These are phyloP conservation scores for Dusona sp. DNA, from an alignment of 2,888 invertebrate genomes.

Conservation along the genomic window DNA sequence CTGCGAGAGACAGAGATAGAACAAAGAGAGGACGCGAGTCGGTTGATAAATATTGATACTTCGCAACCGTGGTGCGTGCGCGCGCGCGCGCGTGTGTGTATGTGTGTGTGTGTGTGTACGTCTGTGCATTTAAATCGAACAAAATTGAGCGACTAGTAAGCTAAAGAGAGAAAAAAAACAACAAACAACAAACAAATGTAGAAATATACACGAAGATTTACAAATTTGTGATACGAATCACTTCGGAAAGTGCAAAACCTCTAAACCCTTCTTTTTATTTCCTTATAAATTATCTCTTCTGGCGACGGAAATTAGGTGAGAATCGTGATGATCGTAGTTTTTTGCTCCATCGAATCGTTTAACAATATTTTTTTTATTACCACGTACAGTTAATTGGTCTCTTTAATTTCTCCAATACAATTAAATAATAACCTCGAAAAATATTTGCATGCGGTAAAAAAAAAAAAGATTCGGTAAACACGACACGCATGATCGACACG, in stretches of 20 bases:
- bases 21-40: background rate
- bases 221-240: background rate
- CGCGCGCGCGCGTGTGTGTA: background rate
- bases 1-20: background rate
- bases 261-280: background rate
- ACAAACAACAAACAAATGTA: background rate
- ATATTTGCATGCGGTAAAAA: background rate
- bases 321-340: constrained; percentile 17
- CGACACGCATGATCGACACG: constrained; percentile 20
- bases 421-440: background rate
- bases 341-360: background rate
- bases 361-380: background rate
- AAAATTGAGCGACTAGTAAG: background rate
- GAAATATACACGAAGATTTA: background rate
- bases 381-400: too few species aligned
- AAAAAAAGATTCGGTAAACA: background rate
- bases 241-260: constrained; percentile 11
- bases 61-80: constrained; percentile 6
- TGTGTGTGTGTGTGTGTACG: background rate
- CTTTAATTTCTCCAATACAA: too few species aligned
- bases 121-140: constrained; percentile 6
- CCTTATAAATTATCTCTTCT: background rate
- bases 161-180: background rate
- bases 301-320: constrained; percentile 20
- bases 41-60: constrained; percentile 17